A percentile compares a stretch with the other conserved stretches of the same genome.
phyloP scores from a whole-genome alignment of 2,888 invertebrate genomes.

The Epinotia nisella region DNA sequence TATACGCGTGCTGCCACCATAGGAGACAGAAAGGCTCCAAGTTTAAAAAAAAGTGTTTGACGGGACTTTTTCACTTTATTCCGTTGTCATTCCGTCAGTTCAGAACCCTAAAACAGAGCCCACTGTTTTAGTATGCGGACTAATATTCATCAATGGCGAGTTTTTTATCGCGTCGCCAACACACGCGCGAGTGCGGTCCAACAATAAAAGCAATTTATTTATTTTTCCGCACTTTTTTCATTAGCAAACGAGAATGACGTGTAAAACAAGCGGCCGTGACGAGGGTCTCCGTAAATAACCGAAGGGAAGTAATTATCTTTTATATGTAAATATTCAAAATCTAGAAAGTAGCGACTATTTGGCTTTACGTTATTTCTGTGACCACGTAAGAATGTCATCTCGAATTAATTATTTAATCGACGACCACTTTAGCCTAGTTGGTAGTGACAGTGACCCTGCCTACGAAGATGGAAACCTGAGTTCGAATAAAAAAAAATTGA shows the following conservation, averaged over 20 bases:
- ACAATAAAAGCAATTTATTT: conserved; percentile 81
- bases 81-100: too few species aligned
- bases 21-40: too few species aligned
- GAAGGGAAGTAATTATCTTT: conserved; percentile 76
- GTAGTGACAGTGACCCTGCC: too few species aligned
- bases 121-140: too few species aligned
- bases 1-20: too few species aligned
- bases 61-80: too few species aligned
- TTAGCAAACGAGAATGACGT: conserved; percentile 82
- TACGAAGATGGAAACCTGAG: too few species aligned
- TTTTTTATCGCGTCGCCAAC: conserved; percentile 56
- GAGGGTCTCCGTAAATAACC: conserved; percentile 78
- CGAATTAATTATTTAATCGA: not conserved
- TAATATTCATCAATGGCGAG: conserved; percentile 22
- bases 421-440: too few species aligned
- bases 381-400: not conserved
- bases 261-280: conserved; percentile 80
- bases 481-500: too few species aligned
- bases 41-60: too few species aligned
- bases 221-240: conserved; percentile 78
- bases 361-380: not conserved
- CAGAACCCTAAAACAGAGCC: too few species aligned
- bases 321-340: conserved; percentile 53
- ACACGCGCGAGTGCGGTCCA: conserved; percentile 63
- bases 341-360: conserved; percentile 19